A percentile compares a stretch with the other conserved stretches of the same genome.
These are phyloP conservation scores for Triplophysa dalaica DNA, from an alignment of 2,113 vertebrate genomes.

Conservation along the genomic window DNA sequence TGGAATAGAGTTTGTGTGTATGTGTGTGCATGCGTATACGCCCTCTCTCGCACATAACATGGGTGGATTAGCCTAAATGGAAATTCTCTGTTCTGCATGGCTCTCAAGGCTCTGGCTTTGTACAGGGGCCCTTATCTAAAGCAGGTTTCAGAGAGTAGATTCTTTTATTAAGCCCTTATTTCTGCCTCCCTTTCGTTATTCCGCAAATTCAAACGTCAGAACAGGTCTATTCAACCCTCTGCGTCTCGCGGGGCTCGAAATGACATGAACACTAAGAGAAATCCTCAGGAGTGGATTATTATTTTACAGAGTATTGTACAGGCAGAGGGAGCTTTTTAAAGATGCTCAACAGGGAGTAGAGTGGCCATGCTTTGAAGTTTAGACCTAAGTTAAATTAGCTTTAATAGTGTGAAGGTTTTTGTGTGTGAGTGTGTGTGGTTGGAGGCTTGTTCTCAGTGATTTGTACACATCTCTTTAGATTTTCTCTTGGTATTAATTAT, in stretches of 20 bases:
- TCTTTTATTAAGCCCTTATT: constrained; percentile 51
- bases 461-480: neutral
- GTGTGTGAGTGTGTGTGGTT: neutral
- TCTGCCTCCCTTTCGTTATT: constrained; percentile 40
- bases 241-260: constrained; percentile 41
- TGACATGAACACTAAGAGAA: constrained; percentile 45
- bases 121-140: constrained; percentile 46
- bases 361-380: constrained; percentile 33
- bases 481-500: neutral
- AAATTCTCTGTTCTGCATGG: constrained; percentile 45
- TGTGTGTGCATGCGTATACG: constrained; percentile 8
- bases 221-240: constrained; percentile 31
- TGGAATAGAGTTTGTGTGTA: constrained; percentile 13
- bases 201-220: constrained; percentile 26
- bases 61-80: constrained; percentile 50
- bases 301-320: constrained; percentile 42
- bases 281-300: constrained; percentile 50
- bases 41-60: constrained; percentile 17
- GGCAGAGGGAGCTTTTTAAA: constrained; percentile 26
- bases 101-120: constrained; percentile 25
- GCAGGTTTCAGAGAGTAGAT: constrained; percentile 49
- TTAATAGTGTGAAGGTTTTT: neutral
- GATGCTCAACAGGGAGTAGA: constrained; percentile 46
- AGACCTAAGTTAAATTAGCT: constrained; percentile 32
- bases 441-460: no score